A percentile compares a stretch with the other conserved stretches of the same genome.
Evolutionary conservation across 2,113 vertebrate species (phyloP).

Genomic region (Sinosuthora webbiana): DNA sequence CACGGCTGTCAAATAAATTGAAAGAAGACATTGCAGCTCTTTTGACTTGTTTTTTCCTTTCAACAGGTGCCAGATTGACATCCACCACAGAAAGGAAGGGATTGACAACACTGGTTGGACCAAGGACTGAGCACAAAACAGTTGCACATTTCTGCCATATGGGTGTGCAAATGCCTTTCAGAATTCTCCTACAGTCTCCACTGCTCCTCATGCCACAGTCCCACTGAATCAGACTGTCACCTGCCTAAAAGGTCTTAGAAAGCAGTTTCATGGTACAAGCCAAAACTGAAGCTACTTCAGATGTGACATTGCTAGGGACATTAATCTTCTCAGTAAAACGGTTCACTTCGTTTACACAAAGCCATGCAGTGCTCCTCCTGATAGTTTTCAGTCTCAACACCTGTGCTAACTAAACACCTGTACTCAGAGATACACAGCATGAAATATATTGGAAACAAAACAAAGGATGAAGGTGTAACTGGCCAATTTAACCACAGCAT

Average conservation of each 20-base stretch:
- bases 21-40: background rate
- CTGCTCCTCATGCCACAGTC: background rate
- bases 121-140: background rate
- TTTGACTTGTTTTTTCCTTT: background rate
- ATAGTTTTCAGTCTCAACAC: background rate
- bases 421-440: background rate
- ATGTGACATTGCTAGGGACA: background rate
- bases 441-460: background rate
- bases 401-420: background rate
- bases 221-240: background rate
- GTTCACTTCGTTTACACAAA: background rate
- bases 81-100: background rate
- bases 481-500: background rate
- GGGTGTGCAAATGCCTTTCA: background rate
- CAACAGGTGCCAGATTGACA: background rate
- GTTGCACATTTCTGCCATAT: background rate
- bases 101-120: background rate
- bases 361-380: background rate
- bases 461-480: background rate
- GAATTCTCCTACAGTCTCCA: background rate
- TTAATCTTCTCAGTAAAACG: background rate
- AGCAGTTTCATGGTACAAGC: background rate
- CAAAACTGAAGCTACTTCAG: background rate
- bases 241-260: background rate
- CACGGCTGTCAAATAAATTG: background rate